A percentile compares a stretch with the other conserved stretches of the same genome.
These are phyloP conservation scores for Sorex fumeus DNA, from an alignment of 2,113 vertebrate genomes.

Conservation along the genomic window DNA sequence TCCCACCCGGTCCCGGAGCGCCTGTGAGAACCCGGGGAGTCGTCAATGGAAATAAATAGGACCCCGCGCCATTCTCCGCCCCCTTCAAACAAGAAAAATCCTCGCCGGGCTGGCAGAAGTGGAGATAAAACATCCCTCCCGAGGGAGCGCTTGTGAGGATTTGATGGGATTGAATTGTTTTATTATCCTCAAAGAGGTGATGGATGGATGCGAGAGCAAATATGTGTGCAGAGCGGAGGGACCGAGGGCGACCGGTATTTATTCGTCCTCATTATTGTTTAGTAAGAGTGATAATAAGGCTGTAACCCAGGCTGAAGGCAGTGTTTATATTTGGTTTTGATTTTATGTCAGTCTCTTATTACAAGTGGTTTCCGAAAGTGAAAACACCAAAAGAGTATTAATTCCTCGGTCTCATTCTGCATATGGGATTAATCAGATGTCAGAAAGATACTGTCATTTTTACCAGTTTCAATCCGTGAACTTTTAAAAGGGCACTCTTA, in stretches of 20 bases:
- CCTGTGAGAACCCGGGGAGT: slow-evolving; percentile 67
- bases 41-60: slow-evolving; percentile 68
- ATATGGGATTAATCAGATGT: slow-evolving; percentile 71
- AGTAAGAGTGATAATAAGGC: slow-evolving; percentile 71
- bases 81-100: slow-evolving; percentile 64
- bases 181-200: slow-evolving; percentile 69
- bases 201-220: not conserved
- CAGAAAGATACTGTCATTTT: slow-evolving; percentile 59
- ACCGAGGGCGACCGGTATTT: not conserved
- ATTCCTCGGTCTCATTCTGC: slow-evolving; percentile 56
- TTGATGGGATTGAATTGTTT: slow-evolving; percentile 66
- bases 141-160: slow-evolving; percentile 44
- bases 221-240: not conserved
- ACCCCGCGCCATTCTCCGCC: slow-evolving; percentile 60
- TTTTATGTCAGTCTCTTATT: slow-evolving; percentile 68
- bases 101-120: slow-evolving; percentile 18
- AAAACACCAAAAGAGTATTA: slow-evolving; percentile 54
- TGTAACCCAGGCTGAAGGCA: not conserved
- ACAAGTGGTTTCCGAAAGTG: slow-evolving; percentile 70
- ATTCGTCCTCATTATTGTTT: slow-evolving; percentile 50
- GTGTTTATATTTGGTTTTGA: slow-evolving; percentile 59
- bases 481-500: slow-evolving; percentile 12
- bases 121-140: slow-evolving; percentile 65
- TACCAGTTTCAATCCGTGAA: slow-evolving; percentile 57
- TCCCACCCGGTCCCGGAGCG: slow-evolving; percentile 47